Evolutionary conservation across 2,797 vertebrate species (phyloP).

Genomic region (Tapera naevia): DNA sequence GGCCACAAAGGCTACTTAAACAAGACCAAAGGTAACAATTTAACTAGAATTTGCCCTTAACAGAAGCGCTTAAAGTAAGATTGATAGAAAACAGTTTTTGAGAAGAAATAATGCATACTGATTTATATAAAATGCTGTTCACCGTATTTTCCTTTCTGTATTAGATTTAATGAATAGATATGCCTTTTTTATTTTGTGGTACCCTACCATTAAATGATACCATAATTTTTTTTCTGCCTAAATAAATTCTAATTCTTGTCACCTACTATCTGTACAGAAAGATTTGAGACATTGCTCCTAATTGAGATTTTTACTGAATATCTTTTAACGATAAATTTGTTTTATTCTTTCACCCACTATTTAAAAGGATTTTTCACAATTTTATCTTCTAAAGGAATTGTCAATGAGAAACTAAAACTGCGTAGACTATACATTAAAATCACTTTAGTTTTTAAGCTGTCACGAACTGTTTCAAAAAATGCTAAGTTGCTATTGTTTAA

Average conservation of each 20-base stretch:
- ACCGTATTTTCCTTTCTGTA: constrained; percentile 77
- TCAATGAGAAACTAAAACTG: constrained; percentile 86
- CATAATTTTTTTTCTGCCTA: constrained; percentile 76
- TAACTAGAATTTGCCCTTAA: constrained; percentile 54
- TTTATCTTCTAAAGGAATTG: constrained; percentile 89
- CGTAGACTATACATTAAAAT: constrained; percentile 90
- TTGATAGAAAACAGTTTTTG: constrained; percentile 75
- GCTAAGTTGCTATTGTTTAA: constrained; percentile 91
- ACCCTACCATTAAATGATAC: constrained; percentile 81
- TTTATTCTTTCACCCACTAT: constrained; percentile 91
- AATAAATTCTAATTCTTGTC: constrained; percentile 83
- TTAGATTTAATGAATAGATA: constrained; percentile 81
- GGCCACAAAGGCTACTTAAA: constrained; percentile 56
- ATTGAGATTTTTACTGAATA: constrained; percentile 86
- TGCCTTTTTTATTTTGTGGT: constrained; percentile 78
- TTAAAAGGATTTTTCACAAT: constrained; percentile 91
- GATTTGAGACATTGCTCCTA: constrained; percentile 85
- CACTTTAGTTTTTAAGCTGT: constrained; percentile 93
- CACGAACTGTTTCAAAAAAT: constrained; percentile 89
- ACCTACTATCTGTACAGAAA: constrained; percentile 77
- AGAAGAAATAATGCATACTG: constrained; percentile 73
- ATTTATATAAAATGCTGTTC: constrained; percentile 76
- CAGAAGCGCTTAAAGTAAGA: constrained; percentile 73
- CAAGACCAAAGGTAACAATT: constrained; percentile 59
- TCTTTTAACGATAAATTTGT: constrained; percentile 93